These are phyloP conservation scores for Lucilia sericata DNA, from an alignment of 1,140 invertebrate species.

Conservation along the genomic window DNA sequence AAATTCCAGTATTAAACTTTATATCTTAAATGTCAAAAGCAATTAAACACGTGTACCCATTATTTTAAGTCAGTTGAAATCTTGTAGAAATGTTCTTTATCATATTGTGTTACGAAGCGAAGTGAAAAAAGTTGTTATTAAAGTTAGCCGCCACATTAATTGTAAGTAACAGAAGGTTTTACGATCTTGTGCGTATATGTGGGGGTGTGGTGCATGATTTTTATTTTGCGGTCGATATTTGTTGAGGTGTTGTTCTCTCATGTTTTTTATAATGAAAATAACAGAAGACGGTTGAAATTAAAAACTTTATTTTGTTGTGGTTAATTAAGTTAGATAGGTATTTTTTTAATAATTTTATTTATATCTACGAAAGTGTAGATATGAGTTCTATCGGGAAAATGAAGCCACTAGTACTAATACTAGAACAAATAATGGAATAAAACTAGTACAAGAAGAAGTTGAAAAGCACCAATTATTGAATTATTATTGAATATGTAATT, in stretches of 20 bases:
- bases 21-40: slow-evolving; percentile 13
- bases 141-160: slow-evolving; percentile 23
- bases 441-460: no score
- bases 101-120: neutral
- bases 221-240: neutral
- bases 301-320: slow-evolving; percentile 12
- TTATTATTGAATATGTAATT: no score
- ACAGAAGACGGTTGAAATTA: neutral
- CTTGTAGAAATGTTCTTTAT: neutral
- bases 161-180: neutral
- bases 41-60: slow-evolving; percentile 3
- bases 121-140: neutral
- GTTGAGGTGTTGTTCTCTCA: neutral
- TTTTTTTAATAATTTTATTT: neutral
- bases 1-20: neutral
- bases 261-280: neutral
- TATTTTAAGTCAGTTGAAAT: neutral
- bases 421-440: no score
- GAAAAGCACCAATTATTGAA: no score
- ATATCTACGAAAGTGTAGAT: no score
- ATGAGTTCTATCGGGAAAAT: no score
- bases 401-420: no score
- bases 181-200: neutral
- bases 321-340: neutral
- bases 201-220: neutral